Evolutionary conservation across 2,113 vertebrate species (phyloP), one percentile per base, ranked within the genome.

Genomic region (Podocnemis expansa): DNA sequence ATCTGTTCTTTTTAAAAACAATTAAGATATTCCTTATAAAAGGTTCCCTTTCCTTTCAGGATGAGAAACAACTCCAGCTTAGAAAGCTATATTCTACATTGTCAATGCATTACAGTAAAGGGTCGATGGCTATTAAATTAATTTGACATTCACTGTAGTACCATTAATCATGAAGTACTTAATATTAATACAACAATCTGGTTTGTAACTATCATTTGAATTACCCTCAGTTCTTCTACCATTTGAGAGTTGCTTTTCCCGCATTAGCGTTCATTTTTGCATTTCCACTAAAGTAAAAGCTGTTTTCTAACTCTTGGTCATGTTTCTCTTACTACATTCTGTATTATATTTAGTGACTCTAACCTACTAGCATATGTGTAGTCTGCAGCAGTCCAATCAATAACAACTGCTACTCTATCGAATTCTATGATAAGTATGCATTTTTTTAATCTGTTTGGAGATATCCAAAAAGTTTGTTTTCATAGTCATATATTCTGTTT

Each of bases 61-160:
- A 67, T 81, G 85, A 94, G n/a, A 88, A 93, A 92, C 31, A 43
- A 96, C 8, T 80, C 70, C 63, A 76, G 58, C 31, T 83, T 58
- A 82, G 29, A 14, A 85, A 91, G 78, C 88, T 7, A 70, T 49
- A 75, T 1, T 43, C 60, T 86, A 91, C 6, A 0, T n/a, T 91
- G 81, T 85, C 89, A 93, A 93, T 97, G 87, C 29, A 7, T 1
- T 91, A 80, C 51, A 93, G 76, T 67, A 85, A 14, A 55, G 75
- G 90, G 97, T 97, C 96, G 91, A 94, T 96, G 82, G 43, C 58
- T 89, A 96, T 89, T 92, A 94, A 85, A 81, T 96, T 94, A 82
- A 95, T 94, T 96, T 94, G 56, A 84, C 75, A 92, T 90, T 94
- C 52, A 80, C 21, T 88, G 38, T 60, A 38, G 34, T 31, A 91